Conservation (phyloP, 2,888 invertebrate genomes). For the Yponomeuta malinellus region DNA sequence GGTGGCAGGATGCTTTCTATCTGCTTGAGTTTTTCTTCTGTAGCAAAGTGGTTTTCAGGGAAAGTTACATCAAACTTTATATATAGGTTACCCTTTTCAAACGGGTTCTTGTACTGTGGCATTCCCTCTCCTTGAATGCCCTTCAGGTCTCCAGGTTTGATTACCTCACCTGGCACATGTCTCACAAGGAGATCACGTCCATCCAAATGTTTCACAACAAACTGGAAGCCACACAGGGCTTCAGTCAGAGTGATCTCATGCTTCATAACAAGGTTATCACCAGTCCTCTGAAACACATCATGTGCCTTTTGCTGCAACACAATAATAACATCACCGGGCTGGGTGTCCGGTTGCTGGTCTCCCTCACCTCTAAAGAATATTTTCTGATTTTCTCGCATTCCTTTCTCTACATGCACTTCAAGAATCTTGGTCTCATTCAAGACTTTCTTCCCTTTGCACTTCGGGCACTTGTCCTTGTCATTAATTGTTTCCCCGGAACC, state of each 20-base stretch:
- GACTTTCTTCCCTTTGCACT: conserved; percentile 90
- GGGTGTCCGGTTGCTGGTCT: conserved; percentile 90
- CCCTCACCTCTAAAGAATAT: conserved; percentile 92
- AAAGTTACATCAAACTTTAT: conserved; percentile 91
- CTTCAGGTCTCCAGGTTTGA: conserved; percentile 88
- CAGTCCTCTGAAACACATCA: conserved; percentile 84
- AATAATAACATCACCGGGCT: conserved; percentile 93
- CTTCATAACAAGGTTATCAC: conserved; percentile 83
- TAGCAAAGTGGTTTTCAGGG: conserved; percentile 87
- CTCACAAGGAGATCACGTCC: conserved; percentile 87
- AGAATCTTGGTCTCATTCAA: conserved; percentile 87
- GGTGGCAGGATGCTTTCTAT: conserved; percentile 86
- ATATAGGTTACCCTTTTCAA: conserved; percentile 90
- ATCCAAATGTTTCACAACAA: conserved; percentile 92
- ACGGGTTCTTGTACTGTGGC: conserved; percentile 90
- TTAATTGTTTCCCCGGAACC: conserved; percentile 84
- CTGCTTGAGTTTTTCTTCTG: conserved; percentile 78
- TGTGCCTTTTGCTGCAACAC: conserved; percentile 89
- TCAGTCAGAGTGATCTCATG: conserved; percentile 88
- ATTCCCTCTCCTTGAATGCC: conserved; percentile 91
- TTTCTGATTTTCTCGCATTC: conserved; percentile 91
- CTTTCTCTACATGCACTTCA: conserved; percentile 92
- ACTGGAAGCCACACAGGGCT: conserved; percentile 92
- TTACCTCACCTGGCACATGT: conserved; percentile 86
- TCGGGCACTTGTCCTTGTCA: conserved; percentile 88